Base-by-base conservation (phyloP, 2,113 vertebrate species). In the Egretta garzetta region DNA sequence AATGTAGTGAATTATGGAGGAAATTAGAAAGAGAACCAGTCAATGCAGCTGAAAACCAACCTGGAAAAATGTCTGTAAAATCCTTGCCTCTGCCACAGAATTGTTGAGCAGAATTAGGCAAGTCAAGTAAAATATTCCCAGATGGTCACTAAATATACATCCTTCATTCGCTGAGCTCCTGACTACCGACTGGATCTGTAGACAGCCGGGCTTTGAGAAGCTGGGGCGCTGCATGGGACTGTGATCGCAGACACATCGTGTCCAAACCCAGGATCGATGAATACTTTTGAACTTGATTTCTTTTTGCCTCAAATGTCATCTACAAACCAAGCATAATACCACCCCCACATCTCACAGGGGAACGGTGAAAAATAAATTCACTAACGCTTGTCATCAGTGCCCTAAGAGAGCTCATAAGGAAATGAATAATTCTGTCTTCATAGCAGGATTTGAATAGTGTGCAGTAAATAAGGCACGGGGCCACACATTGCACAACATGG, bases 231-330 rank as follows among this genome's bases (percentile, higher is more conserved):
- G 8, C 19, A 37, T 26, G 50, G 32, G 28, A 55, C 70, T 10
- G 2, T 0, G 6, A 58, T 2, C 4, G 3, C 60, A 79, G 64
- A 67, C 2, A 2, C n/a, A n/a, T 39, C 0, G 0, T 13, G n/a
- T 41, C 83, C 90, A 72, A 59, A 82, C 6, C n/a, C 74, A 92
- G 85, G 60, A 43, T 1, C 50, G n/a, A 4, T 80, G 79, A 92
- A 58, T 26, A 18, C n/a, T 63, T 72, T 32, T 58, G 27, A 80
- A 85, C 15, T 43, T n/a, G 28, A 74, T 83, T 90, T 92, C 74
- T 83, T 67, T 70, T 53, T 71, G 53, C 79, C 71, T 92, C 88
- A 86, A 66, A 88, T 76, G 22, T 33, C 82, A 53, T 52, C 82
- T 41, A 18, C 60, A 88, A 95, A 80, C 22, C 45, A 80, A 88